Evolutionary conservation across 2,797 vertebrate genomes (phyloP), one percentile per base, ranked within the genome.

Genomic region (Anguilla obscura): DNA sequence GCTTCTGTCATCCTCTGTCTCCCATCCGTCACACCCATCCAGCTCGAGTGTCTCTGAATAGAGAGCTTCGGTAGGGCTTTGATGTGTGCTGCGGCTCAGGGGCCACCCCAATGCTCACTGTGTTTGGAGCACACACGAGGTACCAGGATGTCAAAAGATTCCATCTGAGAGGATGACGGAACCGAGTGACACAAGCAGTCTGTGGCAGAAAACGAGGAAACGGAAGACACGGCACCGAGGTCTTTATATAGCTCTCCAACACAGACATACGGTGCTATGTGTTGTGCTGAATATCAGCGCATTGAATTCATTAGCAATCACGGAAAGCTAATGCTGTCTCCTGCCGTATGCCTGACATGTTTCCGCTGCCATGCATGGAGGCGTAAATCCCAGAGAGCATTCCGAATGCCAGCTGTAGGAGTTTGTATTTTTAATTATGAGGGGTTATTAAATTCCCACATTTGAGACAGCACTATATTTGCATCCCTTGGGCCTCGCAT

Each of bases 371-470:
- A 8, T 9, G 21, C 24, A 50, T 8, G 45, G 12, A 12, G 33
- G 33, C 27, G 12, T n/a, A 50, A 50, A n/a, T 82, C 21, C 74
- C 79, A 82, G 79, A n/a, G 40, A 82, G 24, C 10, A 27, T 21
- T 82, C 79, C 24, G 2, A 50, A n/a, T 8, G 16, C 18, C 27
- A 82, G 40, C 79, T 82, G 79, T 9, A 50, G 79, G 40, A 8
- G 45, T 82, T 82, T 82, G 8, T 69, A 50, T 82, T 82, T 82
- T n/a, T 30, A n/a, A 82, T 50, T n/a, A n/a, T 50, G 18, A 82
- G 50, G 74, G 33, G 74, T 30, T 79, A 50, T 24, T 82, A 2
- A 50, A 69, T 21, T n/a, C 18, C 45, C 45, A 21, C 10, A 9
- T n/a, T 48, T 24, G 21, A n/a, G 21, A 9, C 79, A 48, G 24